phyloP scores from a whole-genome alignment of 2,113 vertebrate species.

The Melanotaenia duboulayi region DNA sequence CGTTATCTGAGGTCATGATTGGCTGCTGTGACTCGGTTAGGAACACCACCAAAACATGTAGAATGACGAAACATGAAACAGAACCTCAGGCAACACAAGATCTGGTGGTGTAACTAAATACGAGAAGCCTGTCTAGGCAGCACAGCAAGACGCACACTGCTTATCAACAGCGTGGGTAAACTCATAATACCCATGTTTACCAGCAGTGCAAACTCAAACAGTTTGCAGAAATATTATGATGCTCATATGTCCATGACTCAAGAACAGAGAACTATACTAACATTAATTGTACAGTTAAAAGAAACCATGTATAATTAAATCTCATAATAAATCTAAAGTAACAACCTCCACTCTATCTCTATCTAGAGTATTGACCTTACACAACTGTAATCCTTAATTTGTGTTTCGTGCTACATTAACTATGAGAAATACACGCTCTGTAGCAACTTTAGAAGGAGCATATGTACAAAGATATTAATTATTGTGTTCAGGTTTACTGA shows the following conservation, averaged over 20 bases:
- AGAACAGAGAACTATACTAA: neutral
- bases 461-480: neutral
- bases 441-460: neutral
- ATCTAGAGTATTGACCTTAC: neutral
- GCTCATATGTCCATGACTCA: neutral
- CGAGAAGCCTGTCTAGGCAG: constrained; percentile 25
- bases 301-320: neutral
- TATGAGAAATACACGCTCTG: neutral
- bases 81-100: constrained; percentile 38
- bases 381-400: constrained; percentile 1
- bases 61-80: constrained; percentile 47
- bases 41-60: constrained; percentile 21
- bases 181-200: constrained; percentile 1
- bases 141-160: neutral
- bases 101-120: constrained; percentile 53
- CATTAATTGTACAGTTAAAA: constrained; percentile 6
- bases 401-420: neutral
- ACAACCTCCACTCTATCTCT: neutral
- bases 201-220: neutral
- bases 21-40: constrained; percentile 21
- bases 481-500: constrained; percentile 7
- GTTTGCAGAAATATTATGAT: neutral
- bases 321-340: neutral
- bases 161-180: neutral
- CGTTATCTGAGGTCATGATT: constrained; percentile 19